A percentile compares a stretch with the other conserved stretches of the same genome.
phyloP scores from a whole-genome alignment of 2,888 invertebrate genomes.

The Malthinus flaveolus region DNA sequence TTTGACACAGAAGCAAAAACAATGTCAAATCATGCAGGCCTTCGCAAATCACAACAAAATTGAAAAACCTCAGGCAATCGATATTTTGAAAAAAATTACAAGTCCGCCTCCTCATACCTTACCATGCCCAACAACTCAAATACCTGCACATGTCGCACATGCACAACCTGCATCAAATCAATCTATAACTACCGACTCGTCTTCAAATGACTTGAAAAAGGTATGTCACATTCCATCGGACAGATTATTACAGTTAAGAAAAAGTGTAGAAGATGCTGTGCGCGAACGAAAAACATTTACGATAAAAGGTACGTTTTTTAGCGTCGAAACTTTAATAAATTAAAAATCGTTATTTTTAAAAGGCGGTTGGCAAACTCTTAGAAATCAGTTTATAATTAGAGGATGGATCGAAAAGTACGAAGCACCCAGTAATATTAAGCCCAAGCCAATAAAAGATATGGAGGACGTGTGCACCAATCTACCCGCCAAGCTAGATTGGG shows the following conservation, averaged over 20 bases:
- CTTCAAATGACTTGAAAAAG: conserved; percentile 2
- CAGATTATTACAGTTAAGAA: conserved; percentile 66
- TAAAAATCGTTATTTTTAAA: conserved; percentile 34
- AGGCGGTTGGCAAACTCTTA: conserved; percentile 72
- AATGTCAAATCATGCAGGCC: conserved; percentile 24
- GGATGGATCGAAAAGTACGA: conserved; percentile 76
- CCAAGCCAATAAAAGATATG: conserved; percentile 14
- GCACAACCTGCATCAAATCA: background rate
- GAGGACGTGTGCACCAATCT: conserved; percentile 52
- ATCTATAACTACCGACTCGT: background rate
- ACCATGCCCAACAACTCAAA: background rate
- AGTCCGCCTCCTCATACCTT: background rate
- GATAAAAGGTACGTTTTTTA: conserved; percentile 54
- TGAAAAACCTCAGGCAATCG: background rate
- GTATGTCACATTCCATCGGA: conserved; percentile 61
- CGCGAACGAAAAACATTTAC: conserved; percentile 69
- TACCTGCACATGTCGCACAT: too few species aligned
- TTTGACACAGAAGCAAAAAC: conserved; percentile 20
- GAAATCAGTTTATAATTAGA: conserved; percentile 68
- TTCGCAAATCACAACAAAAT: background rate
- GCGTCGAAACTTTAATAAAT: background rate
- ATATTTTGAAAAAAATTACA: conserved; percentile 1
- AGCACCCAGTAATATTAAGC: conserved; percentile 34
- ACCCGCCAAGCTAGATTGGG: conserved; percentile 51
- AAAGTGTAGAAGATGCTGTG: conserved; percentile 67